Evolutionary conservation across 2,888 invertebrate genomes (phyloP).

Genomic region (Luperina testacea): DNA sequence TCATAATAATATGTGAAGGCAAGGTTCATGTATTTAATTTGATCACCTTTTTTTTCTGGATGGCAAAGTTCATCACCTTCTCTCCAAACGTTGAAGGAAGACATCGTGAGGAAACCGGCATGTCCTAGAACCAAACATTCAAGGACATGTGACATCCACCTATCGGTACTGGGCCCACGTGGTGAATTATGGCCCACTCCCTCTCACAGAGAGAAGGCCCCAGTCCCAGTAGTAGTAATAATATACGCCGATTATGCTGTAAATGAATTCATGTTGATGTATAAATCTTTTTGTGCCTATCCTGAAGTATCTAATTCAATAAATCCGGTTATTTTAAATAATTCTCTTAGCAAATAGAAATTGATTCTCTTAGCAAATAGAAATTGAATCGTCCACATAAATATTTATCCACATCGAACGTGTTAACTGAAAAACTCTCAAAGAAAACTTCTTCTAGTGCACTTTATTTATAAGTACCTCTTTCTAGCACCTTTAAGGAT

Average conservation of each 20-base stretch:
- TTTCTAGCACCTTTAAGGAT: slow-evolving; percentile 21
- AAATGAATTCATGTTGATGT: too few relatives aligned
- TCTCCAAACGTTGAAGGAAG: too few relatives aligned
- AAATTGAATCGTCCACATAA: neutral
- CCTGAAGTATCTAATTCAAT: neutral
- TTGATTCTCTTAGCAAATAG: slow-evolving; percentile 1
- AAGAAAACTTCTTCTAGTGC: slow-evolving; percentile 42
- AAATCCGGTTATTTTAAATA: neutral
- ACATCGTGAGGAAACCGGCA: too few relatives aligned
- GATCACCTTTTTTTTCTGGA: too few relatives aligned
- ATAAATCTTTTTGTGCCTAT: neutral
- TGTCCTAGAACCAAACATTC: too few relatives aligned
- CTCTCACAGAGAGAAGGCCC: neutral
- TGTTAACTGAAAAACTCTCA: slow-evolving; percentile 21
- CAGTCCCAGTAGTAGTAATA: neutral
- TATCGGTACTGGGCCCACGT: neutral
- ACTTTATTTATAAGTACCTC: slow-evolving; percentile 35
- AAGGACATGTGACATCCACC: too few relatives aligned
- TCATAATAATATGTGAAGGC: too few relatives aligned
- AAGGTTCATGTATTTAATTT: too few relatives aligned
- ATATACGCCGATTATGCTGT: too few relatives aligned
- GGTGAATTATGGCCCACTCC: neutral
- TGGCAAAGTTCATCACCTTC: too few relatives aligned
- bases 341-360: slow-evolving; percentile 1
- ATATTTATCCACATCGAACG: slow-evolving; percentile 38